These are phyloP conservation scores for Sinohyriopsis cumingii DNA, from an alignment of 2,888 invertebrate species.

Conservation along the genomic window DNA sequence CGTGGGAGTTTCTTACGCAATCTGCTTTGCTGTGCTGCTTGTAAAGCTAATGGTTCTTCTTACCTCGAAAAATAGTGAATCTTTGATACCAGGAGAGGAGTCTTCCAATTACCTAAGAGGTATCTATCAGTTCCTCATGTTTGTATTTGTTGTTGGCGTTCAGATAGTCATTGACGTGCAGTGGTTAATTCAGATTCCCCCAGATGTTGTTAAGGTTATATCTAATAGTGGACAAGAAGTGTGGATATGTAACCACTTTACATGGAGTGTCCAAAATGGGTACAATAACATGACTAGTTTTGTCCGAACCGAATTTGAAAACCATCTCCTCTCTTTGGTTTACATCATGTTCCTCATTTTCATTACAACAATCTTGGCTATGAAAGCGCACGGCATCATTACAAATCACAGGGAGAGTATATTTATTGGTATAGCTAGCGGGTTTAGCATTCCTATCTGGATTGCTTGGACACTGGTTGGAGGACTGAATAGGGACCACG, in stretches of 20 bases:
- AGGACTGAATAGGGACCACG: slow-evolving; percentile 60
- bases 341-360: slow-evolving; percentile 88
- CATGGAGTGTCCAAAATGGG: slow-evolving; percentile 47
- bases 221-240: slow-evolving; percentile 49
- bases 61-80: slow-evolving; percentile 84
- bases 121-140: slow-evolving; percentile 88
- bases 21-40: slow-evolving; percentile 91
- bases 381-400: slow-evolving; percentile 84
- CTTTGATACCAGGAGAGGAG: slow-evolving; percentile 70
- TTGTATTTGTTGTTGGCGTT: slow-evolving; percentile 92
- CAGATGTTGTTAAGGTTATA: slow-evolving; percentile 60
- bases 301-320: slow-evolving; percentile 64
- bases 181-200: slow-evolving; percentile 71
- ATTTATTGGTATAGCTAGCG: slow-evolving; percentile 91
- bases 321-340: slow-evolving; percentile 83
- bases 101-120: slow-evolving; percentile 87
- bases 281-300: slow-evolving; percentile 52
- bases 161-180: slow-evolving; percentile 71
- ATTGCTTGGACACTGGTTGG: slow-evolving; percentile 79
- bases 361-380: slow-evolving; percentile 87
- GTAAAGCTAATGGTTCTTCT: slow-evolving; percentile 95
- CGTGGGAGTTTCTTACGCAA: slow-evolving; percentile 76
- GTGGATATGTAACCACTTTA: slow-evolving; percentile 70
- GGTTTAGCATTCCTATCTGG: slow-evolving; percentile 85
- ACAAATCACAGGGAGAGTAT: slow-evolving; percentile 95